These are phyloP conservation scores for Prunella fulvescens DNA, from an alignment of 2,113 vertebrate species.

Conservation along the genomic window DNA sequence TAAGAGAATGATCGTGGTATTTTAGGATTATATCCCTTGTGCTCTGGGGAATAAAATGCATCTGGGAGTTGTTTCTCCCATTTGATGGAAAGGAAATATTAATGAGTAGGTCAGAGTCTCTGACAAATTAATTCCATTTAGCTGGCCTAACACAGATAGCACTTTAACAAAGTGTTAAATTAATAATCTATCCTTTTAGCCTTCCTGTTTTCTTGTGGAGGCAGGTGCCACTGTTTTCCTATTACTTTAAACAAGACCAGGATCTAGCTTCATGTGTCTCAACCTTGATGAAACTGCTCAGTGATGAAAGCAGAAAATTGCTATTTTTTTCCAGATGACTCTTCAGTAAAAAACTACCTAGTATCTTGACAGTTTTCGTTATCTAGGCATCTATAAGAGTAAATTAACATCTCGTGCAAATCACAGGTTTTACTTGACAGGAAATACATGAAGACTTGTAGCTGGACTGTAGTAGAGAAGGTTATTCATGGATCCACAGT, in stretches of 20 bases:
- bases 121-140: conserved; percentile 13
- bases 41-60: neutral
- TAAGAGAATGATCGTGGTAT: neutral
- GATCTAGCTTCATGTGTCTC: neutral
- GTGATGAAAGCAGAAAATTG: neutral
- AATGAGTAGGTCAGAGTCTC: neutral
- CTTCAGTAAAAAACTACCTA: neutral
- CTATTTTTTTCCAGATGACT: neutral
- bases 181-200: neutral
- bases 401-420: neutral
- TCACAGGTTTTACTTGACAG: neutral
- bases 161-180: neutral
- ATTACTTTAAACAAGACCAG: neutral
- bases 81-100: neutral
- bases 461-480: neutral
- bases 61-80: neutral
- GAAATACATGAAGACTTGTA: neutral
- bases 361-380: neutral
- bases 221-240: neutral
- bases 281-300: neutral
- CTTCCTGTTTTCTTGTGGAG: neutral
- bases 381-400: neutral
- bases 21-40: neutral
- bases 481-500: neutral
- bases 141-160: neutral